A percentile compares a stretch with the other conserved stretches of the same genome.
Evolutionary conservation across 2,113 vertebrate genomes (phyloP).

Genomic region (Grus americana): DNA sequence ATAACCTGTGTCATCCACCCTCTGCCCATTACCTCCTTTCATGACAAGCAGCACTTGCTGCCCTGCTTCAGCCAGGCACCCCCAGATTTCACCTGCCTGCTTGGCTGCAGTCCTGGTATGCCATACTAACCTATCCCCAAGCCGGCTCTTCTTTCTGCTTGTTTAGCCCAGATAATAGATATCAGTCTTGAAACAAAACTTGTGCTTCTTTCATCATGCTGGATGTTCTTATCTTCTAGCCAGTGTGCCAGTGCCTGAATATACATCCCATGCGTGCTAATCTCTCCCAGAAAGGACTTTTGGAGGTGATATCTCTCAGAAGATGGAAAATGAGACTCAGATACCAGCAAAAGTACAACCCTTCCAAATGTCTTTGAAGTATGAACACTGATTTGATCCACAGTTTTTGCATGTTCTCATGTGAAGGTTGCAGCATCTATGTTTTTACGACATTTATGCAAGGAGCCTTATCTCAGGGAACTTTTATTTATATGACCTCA

Average conservation of each 20-base stretch:
- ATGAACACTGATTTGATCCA: neutral
- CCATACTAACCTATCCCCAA: fast-evolving
- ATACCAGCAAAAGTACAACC: neutral
- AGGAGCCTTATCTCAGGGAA: neutral
- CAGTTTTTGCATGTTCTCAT: neutral
- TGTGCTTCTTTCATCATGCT: neutral
- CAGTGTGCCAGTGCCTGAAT: neutral
- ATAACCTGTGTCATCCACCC: neutral
- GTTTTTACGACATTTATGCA: neutral
- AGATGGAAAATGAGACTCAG: neutral
- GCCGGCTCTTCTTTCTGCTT: neutral
- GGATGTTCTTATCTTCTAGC: neutral
- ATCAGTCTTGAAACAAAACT: neutral
- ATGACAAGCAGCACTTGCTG: neutral
- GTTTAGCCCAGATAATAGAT: neutral
- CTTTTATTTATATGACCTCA: neutral
- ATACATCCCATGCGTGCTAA: fast-evolving
- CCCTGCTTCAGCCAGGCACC: neutral
- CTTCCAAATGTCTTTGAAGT: neutral
- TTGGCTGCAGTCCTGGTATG: neutral
- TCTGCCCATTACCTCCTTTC: neutral
- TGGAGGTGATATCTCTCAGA: neutral
- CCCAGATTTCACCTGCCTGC: neutral
- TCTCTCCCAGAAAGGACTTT: neutral
- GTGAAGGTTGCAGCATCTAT: neutral